Conservation (phyloP, 2,113 vertebrate species). For the Ploceus nigricollis region DNA sequence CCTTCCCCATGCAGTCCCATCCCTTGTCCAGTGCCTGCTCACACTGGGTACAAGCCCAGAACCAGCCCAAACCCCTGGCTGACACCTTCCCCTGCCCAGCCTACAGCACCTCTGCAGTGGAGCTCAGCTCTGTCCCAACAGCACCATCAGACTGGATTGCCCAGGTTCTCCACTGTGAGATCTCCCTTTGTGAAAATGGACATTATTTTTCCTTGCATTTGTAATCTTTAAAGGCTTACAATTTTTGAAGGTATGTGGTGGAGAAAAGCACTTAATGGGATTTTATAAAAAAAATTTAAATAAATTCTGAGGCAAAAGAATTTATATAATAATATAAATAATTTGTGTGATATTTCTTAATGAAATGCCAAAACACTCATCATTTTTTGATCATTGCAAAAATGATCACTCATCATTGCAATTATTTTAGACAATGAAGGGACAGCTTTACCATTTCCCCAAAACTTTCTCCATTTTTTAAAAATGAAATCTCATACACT, state of each 20-base stretch:
- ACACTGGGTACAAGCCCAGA: fast-evolving
- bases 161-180: neutral
- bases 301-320: neutral
- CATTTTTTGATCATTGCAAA: too few relatives aligned
- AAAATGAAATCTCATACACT: neutral
- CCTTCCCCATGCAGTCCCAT: fast-evolving
- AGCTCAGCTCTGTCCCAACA: neutral
- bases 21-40: too few relatives aligned
- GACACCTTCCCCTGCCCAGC: neutral
- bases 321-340: neutral
- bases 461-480: neutral
- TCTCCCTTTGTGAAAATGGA: neutral
- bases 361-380: neutral
- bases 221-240: neutral
- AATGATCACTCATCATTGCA: too few relatives aligned
- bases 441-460: neutral
- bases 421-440: neutral
- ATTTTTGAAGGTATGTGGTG: neutral
- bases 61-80: neutral
- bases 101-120: fast-evolving
- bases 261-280: neutral
- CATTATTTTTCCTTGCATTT: neutral
- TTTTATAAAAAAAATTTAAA: neutral
- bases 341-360: neutral
- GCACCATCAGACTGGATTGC: fast-evolving